Conservation (phyloP, 2,797 vertebrate genomes). For the Decapterus maruadsi region DNA sequence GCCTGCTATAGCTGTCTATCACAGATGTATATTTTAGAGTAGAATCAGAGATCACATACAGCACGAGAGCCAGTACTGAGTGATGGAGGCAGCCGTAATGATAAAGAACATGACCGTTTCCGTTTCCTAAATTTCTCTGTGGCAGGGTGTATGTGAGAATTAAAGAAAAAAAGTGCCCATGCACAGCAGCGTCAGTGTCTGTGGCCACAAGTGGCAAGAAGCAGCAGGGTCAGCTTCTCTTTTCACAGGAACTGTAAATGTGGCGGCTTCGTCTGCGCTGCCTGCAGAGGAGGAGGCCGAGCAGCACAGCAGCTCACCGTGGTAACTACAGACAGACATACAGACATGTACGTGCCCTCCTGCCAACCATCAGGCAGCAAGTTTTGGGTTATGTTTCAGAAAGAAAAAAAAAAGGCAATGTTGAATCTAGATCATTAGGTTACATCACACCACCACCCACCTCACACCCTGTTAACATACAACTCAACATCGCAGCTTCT, state of each 20-base stretch:
- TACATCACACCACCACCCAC: not conserved
- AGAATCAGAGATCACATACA: not conserved
- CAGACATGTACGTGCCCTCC: not conserved
- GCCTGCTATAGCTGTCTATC: not conserved
- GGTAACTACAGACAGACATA: not conserved
- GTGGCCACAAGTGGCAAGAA: not conserved
- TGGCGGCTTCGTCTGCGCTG: not conserved
- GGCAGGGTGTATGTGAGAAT: not conserved
- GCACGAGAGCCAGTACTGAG: not conserved
- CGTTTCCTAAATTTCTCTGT: not conserved
- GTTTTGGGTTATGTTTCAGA: not conserved
- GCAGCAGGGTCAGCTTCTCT: constrained; percentile 36
- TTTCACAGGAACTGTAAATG: constrained; percentile 58
- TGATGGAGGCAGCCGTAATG: not conserved
- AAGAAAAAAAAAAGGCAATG: not conserved
- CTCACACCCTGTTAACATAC: not conserved
- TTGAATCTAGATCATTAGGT: not conserved
- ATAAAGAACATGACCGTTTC: not conserved
- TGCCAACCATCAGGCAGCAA: not conserved
- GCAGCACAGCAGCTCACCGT: not conserved
- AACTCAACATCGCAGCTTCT: not conserved
- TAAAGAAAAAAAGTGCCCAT: not conserved
- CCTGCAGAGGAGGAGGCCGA: constrained; percentile 8
- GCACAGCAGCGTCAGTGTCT: too few relatives aligned
- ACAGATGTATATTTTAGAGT: not conserved